phyloP scores from a whole-genome alignment of 2,888 invertebrate genomes.

The Erebia epiphron region DNA sequence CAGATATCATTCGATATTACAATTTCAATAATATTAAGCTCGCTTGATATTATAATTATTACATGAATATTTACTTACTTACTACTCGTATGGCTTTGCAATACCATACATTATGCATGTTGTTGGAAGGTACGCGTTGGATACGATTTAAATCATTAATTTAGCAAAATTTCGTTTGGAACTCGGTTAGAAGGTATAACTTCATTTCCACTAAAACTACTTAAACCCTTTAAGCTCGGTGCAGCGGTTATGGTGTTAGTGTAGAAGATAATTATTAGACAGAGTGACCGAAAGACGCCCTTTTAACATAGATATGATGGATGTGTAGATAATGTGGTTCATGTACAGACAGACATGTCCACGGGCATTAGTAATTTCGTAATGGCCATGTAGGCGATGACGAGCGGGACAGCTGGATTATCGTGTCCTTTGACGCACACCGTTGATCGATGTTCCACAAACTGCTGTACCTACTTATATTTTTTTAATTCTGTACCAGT shows the following conservation, averaged over 20 bases:
- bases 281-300: too few relatives aligned
- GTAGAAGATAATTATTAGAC: too few relatives aligned
- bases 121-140: too few relatives aligned
- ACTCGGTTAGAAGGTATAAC: too few relatives aligned
- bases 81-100: not conserved
- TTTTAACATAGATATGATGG: too few relatives aligned
- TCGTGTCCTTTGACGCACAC: slow-evolving; percentile 31
- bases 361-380: slow-evolving; percentile 2
- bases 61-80: not conserved
- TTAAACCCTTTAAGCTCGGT: too few relatives aligned
- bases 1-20: slow-evolving; percentile 10
- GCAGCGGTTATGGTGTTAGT: too few relatives aligned
- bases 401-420: slow-evolving; percentile 34
- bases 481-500: not conserved
- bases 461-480: slow-evolving; percentile 2
- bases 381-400: slow-evolving; percentile 30
- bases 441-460: slow-evolving; percentile 34
- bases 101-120: too few relatives aligned
- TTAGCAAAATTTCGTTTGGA: too few relatives aligned
- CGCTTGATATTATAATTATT: not conserved
- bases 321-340: too few relatives aligned
- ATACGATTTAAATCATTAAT: too few relatives aligned
- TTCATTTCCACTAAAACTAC: too few relatives aligned
- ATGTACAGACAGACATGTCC: not conserved
- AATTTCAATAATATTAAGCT: slow-evolving; percentile 13